Conservation (phyloP, 2,797 vertebrate genomes). For the Heteromormyrus szaboi region DNA sequence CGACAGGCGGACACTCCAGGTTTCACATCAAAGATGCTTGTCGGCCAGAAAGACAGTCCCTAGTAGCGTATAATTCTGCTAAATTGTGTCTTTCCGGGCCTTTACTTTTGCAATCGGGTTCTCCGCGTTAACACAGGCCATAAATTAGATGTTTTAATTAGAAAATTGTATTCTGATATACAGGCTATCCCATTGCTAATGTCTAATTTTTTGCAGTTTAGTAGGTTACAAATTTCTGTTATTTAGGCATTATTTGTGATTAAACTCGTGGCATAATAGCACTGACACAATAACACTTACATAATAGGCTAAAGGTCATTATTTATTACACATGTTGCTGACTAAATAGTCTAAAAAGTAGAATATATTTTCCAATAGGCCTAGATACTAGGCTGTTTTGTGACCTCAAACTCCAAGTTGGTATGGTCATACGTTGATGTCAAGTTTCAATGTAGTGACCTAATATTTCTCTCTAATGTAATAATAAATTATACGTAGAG, state of each 20-base stretch:
- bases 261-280: neutral
- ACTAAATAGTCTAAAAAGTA: neutral
- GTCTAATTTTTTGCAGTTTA: neutral
- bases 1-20: neutral
- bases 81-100: neutral
- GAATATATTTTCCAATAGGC: neutral
- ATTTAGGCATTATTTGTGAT: neutral
- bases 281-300: neutral
- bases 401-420: neutral
- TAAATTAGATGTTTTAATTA: neutral
- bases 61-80: neutral
- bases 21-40: neutral
- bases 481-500: neutral
- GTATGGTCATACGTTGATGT: neutral
- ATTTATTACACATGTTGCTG: neutral
- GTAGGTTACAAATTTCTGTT: neutral
- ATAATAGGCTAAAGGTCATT: neutral
- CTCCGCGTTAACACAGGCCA: neutral
- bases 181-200: neutral
- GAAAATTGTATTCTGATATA: neutral
- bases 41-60: neutral
- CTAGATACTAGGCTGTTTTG: neutral
- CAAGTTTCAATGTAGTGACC: neutral
- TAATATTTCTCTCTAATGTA: neutral
- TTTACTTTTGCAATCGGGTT: neutral